A percentile compares a stretch with the other conserved stretches of the same genome.
These are phyloP conservation scores for Merodon equestris DNA, from an alignment of 2,888 invertebrate genomes.

Conservation along the genomic window DNA sequence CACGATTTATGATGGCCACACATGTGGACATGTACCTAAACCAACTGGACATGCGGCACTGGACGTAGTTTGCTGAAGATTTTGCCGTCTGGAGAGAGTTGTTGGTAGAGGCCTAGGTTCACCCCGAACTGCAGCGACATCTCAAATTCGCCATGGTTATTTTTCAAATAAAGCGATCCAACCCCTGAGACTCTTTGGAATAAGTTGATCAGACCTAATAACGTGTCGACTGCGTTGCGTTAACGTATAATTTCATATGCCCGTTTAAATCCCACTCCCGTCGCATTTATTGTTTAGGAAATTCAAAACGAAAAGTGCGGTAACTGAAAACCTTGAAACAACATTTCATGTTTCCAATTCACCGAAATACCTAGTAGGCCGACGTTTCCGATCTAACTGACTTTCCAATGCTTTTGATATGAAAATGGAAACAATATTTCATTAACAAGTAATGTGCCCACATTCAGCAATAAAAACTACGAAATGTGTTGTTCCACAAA, in stretches of 20 bases:
- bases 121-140: background rate
- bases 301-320: too few species aligned
- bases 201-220: background rate
- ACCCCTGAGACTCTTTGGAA: background rate
- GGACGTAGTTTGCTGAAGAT: background rate
- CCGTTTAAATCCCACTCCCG: too few species aligned
- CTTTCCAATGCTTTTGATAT: too few species aligned
- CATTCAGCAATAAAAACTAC: too few species aligned
- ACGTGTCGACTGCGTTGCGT: background rate
- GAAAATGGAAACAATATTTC: too few species aligned
- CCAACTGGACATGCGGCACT: background rate
- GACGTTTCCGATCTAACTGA: too few species aligned
- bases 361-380: too few species aligned
- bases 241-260: background rate
- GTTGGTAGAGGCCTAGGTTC: background rate
- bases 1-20: background rate
- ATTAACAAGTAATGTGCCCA: too few species aligned
- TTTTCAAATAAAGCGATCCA: background rate
- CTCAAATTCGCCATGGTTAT: background rate
- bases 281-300: too few species aligned
- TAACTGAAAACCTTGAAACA: too few species aligned
- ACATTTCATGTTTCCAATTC: too few species aligned
- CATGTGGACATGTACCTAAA: background rate
- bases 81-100: background rate
- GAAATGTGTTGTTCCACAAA: too few species aligned